These are phyloP conservation scores for Leucoraja ocellata DNA, from an alignment of 2,797 vertebrate species.

Conservation along the genomic window DNA sequence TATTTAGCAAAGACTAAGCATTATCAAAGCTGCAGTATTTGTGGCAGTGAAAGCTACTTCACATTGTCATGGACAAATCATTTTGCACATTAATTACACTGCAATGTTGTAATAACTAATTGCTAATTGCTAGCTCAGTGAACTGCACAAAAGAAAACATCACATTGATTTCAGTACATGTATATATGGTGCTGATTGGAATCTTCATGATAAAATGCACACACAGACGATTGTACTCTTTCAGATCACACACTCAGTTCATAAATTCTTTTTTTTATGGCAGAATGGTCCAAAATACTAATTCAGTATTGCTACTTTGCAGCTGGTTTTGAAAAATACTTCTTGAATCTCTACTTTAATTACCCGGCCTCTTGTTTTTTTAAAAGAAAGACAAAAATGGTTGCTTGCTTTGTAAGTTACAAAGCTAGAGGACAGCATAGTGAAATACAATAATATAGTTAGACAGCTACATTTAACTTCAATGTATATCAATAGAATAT, in stretches of 20 bases:
- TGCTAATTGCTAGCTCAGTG: neutral
- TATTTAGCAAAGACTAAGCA: conserved; percentile 43
- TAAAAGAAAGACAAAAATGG: neutral
- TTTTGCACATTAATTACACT: conserved; percentile 1
- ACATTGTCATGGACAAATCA: conserved; percentile 11
- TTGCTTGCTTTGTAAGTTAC: neutral
- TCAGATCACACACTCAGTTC: neutral
- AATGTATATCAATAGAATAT: neutral
- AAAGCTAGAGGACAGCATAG: neutral
- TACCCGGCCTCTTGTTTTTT: neutral
- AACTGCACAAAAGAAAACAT: neutral
- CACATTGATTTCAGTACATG: conserved; percentile 32
- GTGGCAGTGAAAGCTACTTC: neutral
- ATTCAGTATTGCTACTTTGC: neutral
- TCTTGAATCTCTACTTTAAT: neutral
- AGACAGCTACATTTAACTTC: neutral
- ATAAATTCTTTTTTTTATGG: neutral
- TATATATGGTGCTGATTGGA: neutral
- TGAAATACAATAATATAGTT: neutral
- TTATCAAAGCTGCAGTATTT: conserved; percentile 49
- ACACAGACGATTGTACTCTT: conserved; percentile 6
- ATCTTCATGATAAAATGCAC: neutral
- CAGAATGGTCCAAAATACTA: neutral
- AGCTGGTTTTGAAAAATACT: neutral
- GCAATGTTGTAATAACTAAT: conserved; percentile 8